Evolutionary conservation across 2,888 invertebrate species (phyloP).

Genomic region (Leptinotarsa tumamoca): DNA sequence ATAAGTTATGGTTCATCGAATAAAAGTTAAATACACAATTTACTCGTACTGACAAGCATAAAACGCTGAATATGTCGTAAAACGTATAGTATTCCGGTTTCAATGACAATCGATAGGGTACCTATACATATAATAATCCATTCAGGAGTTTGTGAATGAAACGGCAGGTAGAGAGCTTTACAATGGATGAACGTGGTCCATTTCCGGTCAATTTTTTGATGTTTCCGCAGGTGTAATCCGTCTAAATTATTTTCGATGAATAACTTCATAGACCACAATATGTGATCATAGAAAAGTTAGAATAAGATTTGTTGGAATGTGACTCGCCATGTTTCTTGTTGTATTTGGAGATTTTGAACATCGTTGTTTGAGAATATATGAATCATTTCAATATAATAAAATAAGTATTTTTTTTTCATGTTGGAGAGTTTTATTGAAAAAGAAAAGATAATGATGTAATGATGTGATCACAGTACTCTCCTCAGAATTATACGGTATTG

Average conservation of each 20-base stretch:
- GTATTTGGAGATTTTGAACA: too few species aligned
- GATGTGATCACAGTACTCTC: too few species aligned
- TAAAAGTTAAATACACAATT: constrained; percentile 28
- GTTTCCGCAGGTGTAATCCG: constrained; percentile 7
- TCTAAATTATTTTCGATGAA: neutral
- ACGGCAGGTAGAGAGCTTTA: constrained; percentile 18
- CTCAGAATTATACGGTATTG: too few species aligned
- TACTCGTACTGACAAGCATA: constrained; percentile 21
- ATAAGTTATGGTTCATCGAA: constrained; percentile 18
- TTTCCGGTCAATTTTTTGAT: constrained; percentile 29
- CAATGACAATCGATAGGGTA: constrained; percentile 19
- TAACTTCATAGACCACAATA: neutral
- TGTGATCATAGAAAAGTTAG: too few species aligned
- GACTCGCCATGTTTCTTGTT: too few species aligned
- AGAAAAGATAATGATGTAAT: too few species aligned
- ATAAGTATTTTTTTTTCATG: too few species aligned
- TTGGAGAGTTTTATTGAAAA: too few species aligned
- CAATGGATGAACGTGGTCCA: constrained; percentile 13
- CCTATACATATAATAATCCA: constrained; percentile 21
- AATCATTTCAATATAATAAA: too few species aligned
- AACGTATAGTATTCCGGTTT: constrained; percentile 23
- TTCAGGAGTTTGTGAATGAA: constrained; percentile 24
- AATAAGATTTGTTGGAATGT: neutral
- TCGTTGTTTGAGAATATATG: too few species aligned
- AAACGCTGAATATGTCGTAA: constrained; percentile 23